Base-by-base conservation (phyloP, 2,888 invertebrate genomes). In the Caenorhabditis plicata region DNA sequence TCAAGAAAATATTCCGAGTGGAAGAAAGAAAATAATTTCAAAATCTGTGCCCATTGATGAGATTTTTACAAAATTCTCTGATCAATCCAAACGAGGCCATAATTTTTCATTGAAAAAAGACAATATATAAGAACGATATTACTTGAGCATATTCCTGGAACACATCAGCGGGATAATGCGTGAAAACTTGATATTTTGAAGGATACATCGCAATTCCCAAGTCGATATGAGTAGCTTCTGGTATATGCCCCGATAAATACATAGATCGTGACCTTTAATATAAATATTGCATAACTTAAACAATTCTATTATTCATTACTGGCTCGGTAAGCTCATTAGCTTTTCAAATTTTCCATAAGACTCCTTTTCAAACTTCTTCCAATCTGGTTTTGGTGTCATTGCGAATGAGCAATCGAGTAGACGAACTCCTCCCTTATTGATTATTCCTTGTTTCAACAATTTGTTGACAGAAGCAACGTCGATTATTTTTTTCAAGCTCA, bases 181-280 rank as follows among this genome's bases (percentile, higher is more conserved):
- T 44, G 44, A 73, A 76, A 41, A 73, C 40, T 40, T 76, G 70
- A 43, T 61, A 70, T 29, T 54, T 47, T 3, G 71, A 72, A 7
- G 75, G 75, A 43, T 68, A 76, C 49, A 71, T 70, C n/a, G 67
- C 75, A 11, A 62, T 42, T 47, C 72, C 74, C 4, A 76, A 51
- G 29, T 73, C 67, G 15, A 71, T 45, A 36, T 74, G 73, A 8
- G 71, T 58, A 3, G 76, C 62, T 48, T 67, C 51, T 2, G 74
- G 75, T 41, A 76, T 68, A 36, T 76, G 75, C 0, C 60, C 69
- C 17, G 49, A 23, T 13, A 64, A 46, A 51, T 68, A 75, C 7
- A 64, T 27, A 19, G 47, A 47, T 13, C 58, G 54, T 5, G 63
- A 55, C 3, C 68, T 68, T 39, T 38, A 68, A 43, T 3, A n/a